Conservation (phyloP, 2,888 invertebrate species). For the Cheilosia soror region DNA sequence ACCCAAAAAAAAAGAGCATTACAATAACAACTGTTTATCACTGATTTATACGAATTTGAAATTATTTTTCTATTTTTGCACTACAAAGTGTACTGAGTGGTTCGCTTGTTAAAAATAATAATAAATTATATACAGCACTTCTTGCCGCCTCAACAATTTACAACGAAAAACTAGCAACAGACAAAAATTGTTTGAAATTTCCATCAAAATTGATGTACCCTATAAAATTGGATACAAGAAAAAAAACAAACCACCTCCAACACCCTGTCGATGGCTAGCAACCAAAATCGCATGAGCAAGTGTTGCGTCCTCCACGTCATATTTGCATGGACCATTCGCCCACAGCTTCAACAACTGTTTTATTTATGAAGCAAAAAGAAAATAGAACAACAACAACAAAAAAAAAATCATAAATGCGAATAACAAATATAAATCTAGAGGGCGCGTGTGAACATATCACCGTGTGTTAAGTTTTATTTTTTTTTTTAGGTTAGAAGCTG, state of each 20-base stretch:
- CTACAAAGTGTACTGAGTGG: no score
- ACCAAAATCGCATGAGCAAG: slow-evolving; percentile 63
- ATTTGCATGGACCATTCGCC: slow-evolving; percentile 29
- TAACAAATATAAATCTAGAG: slow-evolving; percentile 59
- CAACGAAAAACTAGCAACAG: no score
- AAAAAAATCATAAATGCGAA: slow-evolving; percentile 26
- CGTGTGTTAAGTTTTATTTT: slow-evolving; percentile 12
- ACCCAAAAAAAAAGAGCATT: no score
- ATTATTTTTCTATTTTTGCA: no score
- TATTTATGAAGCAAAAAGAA: slow-evolving; percentile 55
- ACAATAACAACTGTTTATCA: no score
- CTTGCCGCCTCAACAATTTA: no score
- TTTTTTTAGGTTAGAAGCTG: slow-evolving; percentile 36
- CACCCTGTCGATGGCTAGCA: slow-evolving; percentile 49
- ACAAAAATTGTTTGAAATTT: no score
- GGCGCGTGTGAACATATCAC: slow-evolving; percentile 23
- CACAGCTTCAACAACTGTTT: slow-evolving; percentile 18
- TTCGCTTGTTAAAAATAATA: no score
- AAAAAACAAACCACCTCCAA: background rate
- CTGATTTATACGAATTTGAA: no score
- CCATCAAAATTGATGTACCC: background rate
- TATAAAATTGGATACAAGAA: background rate
- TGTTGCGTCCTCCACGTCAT: slow-evolving; percentile 39
- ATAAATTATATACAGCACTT: no score
- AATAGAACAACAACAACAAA: slow-evolving; percentile 13